Conservation (phyloP, 2,797 vertebrate species). For the Cynopterus sphinx region DNA sequence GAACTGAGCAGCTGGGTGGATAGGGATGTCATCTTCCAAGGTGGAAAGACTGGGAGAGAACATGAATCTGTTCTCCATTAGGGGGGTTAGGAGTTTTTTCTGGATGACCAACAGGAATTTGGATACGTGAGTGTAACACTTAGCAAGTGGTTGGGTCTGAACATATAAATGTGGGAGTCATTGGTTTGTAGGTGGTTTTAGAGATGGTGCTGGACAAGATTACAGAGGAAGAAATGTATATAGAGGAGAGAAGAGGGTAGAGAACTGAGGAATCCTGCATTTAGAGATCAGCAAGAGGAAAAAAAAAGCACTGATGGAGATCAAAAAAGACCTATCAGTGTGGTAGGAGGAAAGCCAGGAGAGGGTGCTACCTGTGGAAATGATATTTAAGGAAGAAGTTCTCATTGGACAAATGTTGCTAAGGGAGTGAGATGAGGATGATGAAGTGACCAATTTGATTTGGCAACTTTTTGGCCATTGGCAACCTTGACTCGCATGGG, state of each 20-base stretch:
- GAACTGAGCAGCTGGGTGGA: neutral
- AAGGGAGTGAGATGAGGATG: neutral
- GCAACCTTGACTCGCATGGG: neutral
- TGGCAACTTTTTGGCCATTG: neutral
- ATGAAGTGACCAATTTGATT: neutral
- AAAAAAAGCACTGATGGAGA: neutral
- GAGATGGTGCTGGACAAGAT: neutral
- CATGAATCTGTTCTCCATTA: neutral
- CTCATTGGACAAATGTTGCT: neutral
- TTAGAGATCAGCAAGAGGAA: constrained; percentile 23
- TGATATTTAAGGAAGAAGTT: neutral
- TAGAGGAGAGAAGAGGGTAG: neutral
- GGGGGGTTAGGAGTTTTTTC: neutral
- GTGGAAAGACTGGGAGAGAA: neutral
- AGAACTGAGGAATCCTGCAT: neutral
- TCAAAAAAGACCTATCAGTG: neutral
- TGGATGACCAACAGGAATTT: neutral
- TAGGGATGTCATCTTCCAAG: neutral
- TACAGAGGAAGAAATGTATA: neutral
- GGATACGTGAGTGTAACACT: neutral
- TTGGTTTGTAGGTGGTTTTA: neutral
- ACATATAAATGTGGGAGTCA: neutral
- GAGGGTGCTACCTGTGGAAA: neutral
- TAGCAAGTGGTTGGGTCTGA: neutral
- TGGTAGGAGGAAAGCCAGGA: neutral